Evolutionary conservation across 2,888 invertebrate species (phyloP), one percentile per base, ranked within the genome.

Genomic region (Drosophila recens): DNA sequence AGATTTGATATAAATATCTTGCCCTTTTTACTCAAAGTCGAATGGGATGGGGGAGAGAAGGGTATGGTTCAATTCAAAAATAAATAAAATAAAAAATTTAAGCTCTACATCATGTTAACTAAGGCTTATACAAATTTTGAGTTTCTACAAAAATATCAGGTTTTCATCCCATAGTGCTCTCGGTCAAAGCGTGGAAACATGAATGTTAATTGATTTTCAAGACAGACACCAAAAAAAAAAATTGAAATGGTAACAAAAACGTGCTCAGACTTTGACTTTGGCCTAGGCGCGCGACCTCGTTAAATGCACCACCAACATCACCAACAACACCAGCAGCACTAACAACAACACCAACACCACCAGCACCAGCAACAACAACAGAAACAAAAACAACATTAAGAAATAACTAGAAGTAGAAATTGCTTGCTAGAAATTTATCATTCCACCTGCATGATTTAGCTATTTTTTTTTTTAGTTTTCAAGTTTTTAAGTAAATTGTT

Each of bases 201-300:
- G 70, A 85, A 79, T 76, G 67, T 72, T 88, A 85, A 82, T 82
- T 82, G 82, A 88, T 82, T 82, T 82, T 73, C 76, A 71, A 75
- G 75, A 57, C 75, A 71, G 54, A 61, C 46, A 65, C 54, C 49
- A 56, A 51, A 27, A 27, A 23, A 23, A 30, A 13, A 30, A 58
- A 42, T 62, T 56, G 49, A 79, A 76, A 79, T 79, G 65, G 86
- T 88, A 79, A 88, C 86, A 67, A 79, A 82, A 85, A 82, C 82
- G 86, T 82, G 82, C 67, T 38, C 61, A 69, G 88, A 85, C 82
- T 85, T 62, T n/a, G 72, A 30, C 66, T 59, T 36, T 51, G 65
- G 72, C 66, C 69, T 58, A 69, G 67, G 42, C 54, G 53, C 57
- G 48, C 68, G 81, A 79, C 82, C 82, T 82, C 82, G 67, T 87